Evolutionary conservation across 2,797 vertebrate genomes (phyloP), one percentile per base, ranked within the genome.

Genomic region (Ispidina picta): DNA sequence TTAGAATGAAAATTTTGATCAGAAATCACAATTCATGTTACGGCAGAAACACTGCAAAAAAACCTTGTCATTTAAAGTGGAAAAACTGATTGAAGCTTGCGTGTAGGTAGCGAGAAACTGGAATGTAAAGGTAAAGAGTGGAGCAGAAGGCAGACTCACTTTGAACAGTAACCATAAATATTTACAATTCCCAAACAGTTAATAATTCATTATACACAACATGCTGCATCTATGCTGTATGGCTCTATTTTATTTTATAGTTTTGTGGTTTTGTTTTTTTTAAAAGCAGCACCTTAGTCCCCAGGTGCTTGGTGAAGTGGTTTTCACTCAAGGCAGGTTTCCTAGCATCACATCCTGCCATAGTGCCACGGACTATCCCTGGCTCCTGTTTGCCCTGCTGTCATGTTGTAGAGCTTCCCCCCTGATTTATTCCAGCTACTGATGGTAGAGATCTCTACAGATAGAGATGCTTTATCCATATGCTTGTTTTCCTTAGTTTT

Each of bases 311-410:
- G 71, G 21, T 52, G 69, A 26, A 23, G 20, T 4, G 2, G 10
- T 37, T 70, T 55, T 60, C 6, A 16, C 23, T 49, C 0, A 0
- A 8, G 60, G 31, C 52, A 54, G 41, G 29, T 41, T 9, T 10
- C 20, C 21, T 17, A 29, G 5, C 2, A 1, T 26, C 18, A 1
- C 3, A 6, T 68, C 65, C 44, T 6, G 1, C 6, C 5, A 17
- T 20, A 58, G 17, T 54, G 29, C 48, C 6, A 0, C 0, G 0
- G 3, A 6, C 17, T 9, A n/a, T 9, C 74, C 8, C 0, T 2
- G 51, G 26, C 66, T 70, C 15, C 59, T 8, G 1, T 28, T 58
- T n/a, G n/a, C 33, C 17, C 25, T 44, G 26, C 25, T 39, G 11
- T 5, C 17, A 3, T 0, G 15, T 6, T 44, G 8, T 5, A 17